Evolutionary conservation across 2,797 vertebrate genomes (phyloP).

Genomic region (Octomys mimax): DNA sequence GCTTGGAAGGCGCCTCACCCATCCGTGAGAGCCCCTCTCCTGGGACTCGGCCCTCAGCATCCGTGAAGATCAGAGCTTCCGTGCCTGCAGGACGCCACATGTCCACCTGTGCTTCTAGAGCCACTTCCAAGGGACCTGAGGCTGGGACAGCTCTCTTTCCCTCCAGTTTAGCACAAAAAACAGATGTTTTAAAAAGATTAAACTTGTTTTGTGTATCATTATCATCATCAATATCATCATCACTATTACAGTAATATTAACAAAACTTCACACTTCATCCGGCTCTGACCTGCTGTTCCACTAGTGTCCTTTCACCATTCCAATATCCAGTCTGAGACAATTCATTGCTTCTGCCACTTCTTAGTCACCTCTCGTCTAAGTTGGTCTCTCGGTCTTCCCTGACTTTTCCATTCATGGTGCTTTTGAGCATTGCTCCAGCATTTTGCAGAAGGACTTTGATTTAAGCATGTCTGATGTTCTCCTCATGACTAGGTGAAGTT

Average conservation of each 20-base stretch:
- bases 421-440: not conserved
- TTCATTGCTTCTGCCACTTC: not conserved
- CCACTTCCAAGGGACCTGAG: not conserved
- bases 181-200: not conserved
- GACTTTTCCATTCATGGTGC: not conserved
- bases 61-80: not conserved
- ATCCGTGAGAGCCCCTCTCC: not conserved
- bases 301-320: not conserved
- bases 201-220: not conserved
- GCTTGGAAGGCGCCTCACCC: not conserved
- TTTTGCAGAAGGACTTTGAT: not conserved
- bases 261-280: not conserved
- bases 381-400: not conserved
- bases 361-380: not conserved
- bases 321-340: not conserved
- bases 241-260: slow-evolving; percentile 8
- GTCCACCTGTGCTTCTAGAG: not conserved
- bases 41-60: not conserved
- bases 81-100: not conserved
- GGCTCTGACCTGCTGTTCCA: not conserved
- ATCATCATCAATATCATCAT: not conserved
- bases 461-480: not conserved
- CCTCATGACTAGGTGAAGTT: not conserved
- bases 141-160: not conserved
- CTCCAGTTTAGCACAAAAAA: not conserved